Evolutionary conservation across 2,888 invertebrate species (phyloP), one percentile per base, ranked within the genome.

Genomic region (Dryocosmus kuriphilus): DNA sequence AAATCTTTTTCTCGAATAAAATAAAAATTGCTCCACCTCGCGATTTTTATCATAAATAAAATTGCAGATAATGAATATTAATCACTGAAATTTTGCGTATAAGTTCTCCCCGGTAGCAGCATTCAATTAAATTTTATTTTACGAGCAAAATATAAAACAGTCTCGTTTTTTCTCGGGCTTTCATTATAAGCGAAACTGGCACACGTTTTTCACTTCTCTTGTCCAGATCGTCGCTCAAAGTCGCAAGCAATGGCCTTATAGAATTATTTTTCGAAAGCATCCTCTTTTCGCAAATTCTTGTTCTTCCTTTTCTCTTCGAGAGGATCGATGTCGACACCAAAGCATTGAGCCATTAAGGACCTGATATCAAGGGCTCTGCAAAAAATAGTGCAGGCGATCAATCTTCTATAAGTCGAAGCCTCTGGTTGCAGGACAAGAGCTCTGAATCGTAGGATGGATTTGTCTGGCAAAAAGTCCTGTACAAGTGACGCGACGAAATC

Each of bases 301-400:
- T 60, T 71, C 16, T 32, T 51, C 22, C 30, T 32, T 51, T 71
- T 71, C 30, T n/a, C 60, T 51, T 22, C 38, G 76, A 77, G 79
- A 65, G 75, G 86, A 88, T 86, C 87, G 83, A 85, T 80, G 85
- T 84, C 83, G 86, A 83, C 82, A 83, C 81, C 84, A 81, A 84
- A 83, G 83, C 87, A 84, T 86, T 88, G 85, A 85, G 81, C 87
- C 88, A 86, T 88, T 87, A 87, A 87, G 80, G 82, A 84, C 85
- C 82, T 30, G 74, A 74, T 38, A 67, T 30, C 61, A 73, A 63
- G 79, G 27, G 75, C 75, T 77, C 41, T 41, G 82, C 79, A 86
- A 85, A 83, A 86, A 83, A 81, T 74, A 71, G 35, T 63, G 19
- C 32, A 46, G 77, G 85, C 83, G 81, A 88, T 88, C 89, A 88